Evolutionary conservation across 2,888 invertebrate genomes (phyloP), one percentile per base, ranked within the genome.

Genomic region (Megamerina dolium): DNA sequence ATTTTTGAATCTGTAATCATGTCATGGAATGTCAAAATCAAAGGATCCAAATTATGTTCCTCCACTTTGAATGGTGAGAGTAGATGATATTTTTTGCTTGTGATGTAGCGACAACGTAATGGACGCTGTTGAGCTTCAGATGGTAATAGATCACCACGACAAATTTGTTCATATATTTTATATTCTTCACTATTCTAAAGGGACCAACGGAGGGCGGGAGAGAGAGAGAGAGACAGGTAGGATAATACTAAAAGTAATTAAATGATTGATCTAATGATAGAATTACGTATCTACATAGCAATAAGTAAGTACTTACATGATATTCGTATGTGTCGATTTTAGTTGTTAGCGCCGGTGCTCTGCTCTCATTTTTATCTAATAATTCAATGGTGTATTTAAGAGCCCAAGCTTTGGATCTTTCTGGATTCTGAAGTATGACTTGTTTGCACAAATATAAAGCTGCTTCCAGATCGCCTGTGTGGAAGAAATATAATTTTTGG

Each of bases 1-100:
- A 80, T 78, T 61, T 81, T 79, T 1, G 55, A 50, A 37, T 79
- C 75, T 18, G 61, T 68, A 29, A 84, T 59, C 41, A 81, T 70
- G 53, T 79, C 74, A 54, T 79, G 76, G 57, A 73, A 78, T 36
- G 78, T 58, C n/a, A 73, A 70, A 41, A 81, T 73, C 37, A 66
- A 64, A 2, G 81, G 81, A 27, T 75, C 68, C 36, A 73, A 53
- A 55, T 73, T 74, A 5, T 75, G 61, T 36, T 74, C 69, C 62
- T 80, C 80, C 45, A 75, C 65, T 59, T 77, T 77, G 23, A 70
- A 56, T 0, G 75, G 76, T 0, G 59, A 58, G 21, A 64, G 37
- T 14, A 43, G 20, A 2, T 53, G 51, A 30, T 48, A 62, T 17
- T 55, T 48, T 4, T 41, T 36, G 13, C 58, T 64, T 10, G 21